Base-by-base conservation (phyloP, 2,113 vertebrate genomes). In the Oryzias curvinotus region DNA sequence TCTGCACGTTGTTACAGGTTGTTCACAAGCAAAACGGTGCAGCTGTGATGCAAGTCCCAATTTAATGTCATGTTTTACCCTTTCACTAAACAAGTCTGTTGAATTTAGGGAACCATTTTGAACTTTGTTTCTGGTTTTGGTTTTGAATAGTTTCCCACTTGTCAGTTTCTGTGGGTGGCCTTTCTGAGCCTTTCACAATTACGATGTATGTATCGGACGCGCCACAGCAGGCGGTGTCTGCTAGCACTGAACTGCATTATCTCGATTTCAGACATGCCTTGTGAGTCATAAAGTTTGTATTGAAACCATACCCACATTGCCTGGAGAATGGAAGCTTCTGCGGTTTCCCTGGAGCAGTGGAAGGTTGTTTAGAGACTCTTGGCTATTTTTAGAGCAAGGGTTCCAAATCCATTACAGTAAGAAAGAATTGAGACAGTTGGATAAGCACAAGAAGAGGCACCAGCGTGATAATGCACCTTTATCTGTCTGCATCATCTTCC, bases 321-420 rank as follows among this genome's bases (percentile, higher is more conserved):
- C 80, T 21, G 18, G 62, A 70, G 71, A 82, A 73, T 70, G 77
- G 64, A 64, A 79, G 72, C 62, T 62, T 65, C 75, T 76, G 75
- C 74, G 58, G 71, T 70, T 84, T 67, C 74, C 75, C 62, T 75
- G 73, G 80, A 82, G 70, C 48, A 76, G 57, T 59, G 65, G 74
- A 68, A 71, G 75, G 64, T 81, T 76, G 71, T 82, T 83, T 76
- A 54, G 73, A 82, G 78, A 78, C 77, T 63, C 78, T 84, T 47
- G 23, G 77, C 80, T 89, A 87, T 89, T 91, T 88, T 89, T 86
- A 83, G 84, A 78, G 42, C 19, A 46, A 78, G 71, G 76, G 64
- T 55, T 83, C 68, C 64, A 79, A 83, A 87, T 82, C 78, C 81
- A 85, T 88, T 88, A 83, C 73, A 82, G 84, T 82, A 52, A 50